phyloP scores from a whole-genome alignment of 2,888 invertebrate genomes.

The Lampropteryx suffumata region DNA sequence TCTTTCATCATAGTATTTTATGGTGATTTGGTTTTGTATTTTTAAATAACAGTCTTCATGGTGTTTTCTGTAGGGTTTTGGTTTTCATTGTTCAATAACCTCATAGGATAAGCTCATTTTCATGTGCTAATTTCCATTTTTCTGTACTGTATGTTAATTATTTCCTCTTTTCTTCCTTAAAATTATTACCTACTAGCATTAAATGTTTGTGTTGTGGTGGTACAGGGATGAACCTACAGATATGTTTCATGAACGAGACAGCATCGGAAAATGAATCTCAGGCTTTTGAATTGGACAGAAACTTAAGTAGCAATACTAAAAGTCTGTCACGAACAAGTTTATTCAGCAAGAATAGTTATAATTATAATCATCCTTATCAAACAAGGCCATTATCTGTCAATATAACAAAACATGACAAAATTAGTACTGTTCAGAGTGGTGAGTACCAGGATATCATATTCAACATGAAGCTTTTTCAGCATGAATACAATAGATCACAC shows the following conservation, averaged over 20 bases:
- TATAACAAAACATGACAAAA: conserved; percentile 75
- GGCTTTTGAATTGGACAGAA: conserved; percentile 87
- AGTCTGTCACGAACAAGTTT: conserved; percentile 69
- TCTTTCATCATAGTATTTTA: conserved; percentile 2
- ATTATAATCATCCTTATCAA: conserved; percentile 77
- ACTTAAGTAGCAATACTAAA: conserved; percentile 61
- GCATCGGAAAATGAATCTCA: conserved; percentile 92
- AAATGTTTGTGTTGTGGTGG: conserved; percentile 41
- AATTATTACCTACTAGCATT: too few relatives aligned
- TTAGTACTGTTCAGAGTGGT: conserved; percentile 68
- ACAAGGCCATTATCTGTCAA: conserved; percentile 75
- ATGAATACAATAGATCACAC: too few relatives aligned
- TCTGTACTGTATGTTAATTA: conserved; percentile 42
- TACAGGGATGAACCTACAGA: conserved; percentile 95
- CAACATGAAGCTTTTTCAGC: background rate
- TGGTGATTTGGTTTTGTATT: conserved; percentile 2
- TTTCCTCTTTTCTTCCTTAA: conserved; percentile 24
- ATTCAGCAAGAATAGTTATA: conserved; percentile 71
- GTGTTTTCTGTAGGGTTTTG: conserved; percentile 11
- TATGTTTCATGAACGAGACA: conserved; percentile 97
- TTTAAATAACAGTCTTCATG: background rate
- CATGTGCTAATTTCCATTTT: conserved; percentile 28
- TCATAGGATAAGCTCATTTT: conserved; percentile 1
- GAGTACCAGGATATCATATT: conserved; percentile 51
- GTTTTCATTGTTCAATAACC: conserved; percentile 9